Evolutionary conservation across 2,888 invertebrate genomes (phyloP), one percentile per base, ranked within the genome.

Genomic region (Nebria salina): DNA sequence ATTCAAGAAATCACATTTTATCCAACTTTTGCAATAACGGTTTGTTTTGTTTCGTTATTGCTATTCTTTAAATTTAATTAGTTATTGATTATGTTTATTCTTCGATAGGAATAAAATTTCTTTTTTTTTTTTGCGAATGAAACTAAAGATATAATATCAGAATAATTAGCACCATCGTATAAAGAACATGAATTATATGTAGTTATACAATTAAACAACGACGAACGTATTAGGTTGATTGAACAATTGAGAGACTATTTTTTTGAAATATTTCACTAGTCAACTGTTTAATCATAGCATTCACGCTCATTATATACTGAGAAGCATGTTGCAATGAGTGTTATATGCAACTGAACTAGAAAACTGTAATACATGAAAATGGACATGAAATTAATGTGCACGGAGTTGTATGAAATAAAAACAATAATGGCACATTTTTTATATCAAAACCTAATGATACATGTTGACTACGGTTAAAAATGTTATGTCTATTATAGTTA

Each of bases 1-100:
- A 86, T 88, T 88, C 86, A 85, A 86, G 85, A 86, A 87, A 89
- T 89, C 89, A 88, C 88, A 89, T 87, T 54, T 54, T 86, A 83
- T 84, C 81, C 73, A 65, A 34, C 34, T 34, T 72, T 72, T 81
- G 66, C 65, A 76, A 81, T 73, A 25, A 72, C 11, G 42, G 65
- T n/a, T 20, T 65, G 13, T 25, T 72, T 11, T 25, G 72, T 73
- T 11, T 76, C 54, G 43, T 72, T 81, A 76, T 42, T 26, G 54
- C 80, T 41, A 26, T 75, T 70, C 20, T 34, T 26, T 72, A 13
- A 72, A 15, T 34, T 34, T 75, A 75, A 42, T 79, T 54, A 54
- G 5, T 54, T 54, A 54, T 54, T 54, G 11, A 54, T 54, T 54
- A 11, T 54, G 13, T 54, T 54, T 8, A 54, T 73, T 34, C 34